A percentile compares a stretch with the other conserved stretches of the same genome.
phyloP scores from a whole-genome alignment of 2,888 invertebrate genomes.

The Boloria euphrosyne region DNA sequence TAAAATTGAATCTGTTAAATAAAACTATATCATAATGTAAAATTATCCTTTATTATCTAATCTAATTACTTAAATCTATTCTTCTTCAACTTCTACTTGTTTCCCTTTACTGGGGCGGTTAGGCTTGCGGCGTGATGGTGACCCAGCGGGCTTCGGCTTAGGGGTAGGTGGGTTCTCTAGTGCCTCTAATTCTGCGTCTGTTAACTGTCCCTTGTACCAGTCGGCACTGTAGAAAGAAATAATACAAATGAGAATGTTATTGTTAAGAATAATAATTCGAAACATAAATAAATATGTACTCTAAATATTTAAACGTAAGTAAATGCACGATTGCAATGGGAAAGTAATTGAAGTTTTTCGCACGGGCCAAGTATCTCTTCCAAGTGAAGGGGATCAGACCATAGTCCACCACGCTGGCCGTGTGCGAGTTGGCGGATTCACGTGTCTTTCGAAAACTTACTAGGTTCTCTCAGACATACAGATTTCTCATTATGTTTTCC shows the following conservation, averaged over 20 bases:
- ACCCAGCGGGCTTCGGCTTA: slow-evolving; percentile 81
- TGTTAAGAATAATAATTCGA: not conserved
- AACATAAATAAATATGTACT: not conserved
- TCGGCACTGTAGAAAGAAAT: slow-evolving; percentile 84
- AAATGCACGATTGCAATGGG: too few relatives aligned
- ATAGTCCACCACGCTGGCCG: too few relatives aligned
- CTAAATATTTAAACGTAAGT: too few relatives aligned
- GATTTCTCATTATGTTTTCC: too few relatives aligned
- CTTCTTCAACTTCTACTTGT: slow-evolving; percentile 49
- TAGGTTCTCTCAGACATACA: too few relatives aligned
- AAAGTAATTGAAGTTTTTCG: too few relatives aligned
- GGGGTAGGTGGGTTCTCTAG: slow-evolving; percentile 89
- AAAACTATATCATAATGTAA: slow-evolving; percentile 10
- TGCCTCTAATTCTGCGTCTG: slow-evolving; percentile 89
- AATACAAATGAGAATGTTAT: not conserved
- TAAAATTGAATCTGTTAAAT: not conserved
- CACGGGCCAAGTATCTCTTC: too few relatives aligned
- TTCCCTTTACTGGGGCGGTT: slow-evolving; percentile 68
- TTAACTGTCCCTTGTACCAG: slow-evolving; percentile 93
- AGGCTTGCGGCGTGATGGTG: slow-evolving; percentile 73
- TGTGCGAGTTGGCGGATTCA: too few relatives aligned
- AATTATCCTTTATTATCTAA: slow-evolving; percentile 43
- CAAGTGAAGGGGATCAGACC: too few relatives aligned
- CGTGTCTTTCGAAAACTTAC: too few relatives aligned
- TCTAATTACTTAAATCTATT: slow-evolving; percentile 56